phyloP scores from a whole-genome alignment of 2,113 vertebrate species.

The Oriolus oriolus region DNA sequence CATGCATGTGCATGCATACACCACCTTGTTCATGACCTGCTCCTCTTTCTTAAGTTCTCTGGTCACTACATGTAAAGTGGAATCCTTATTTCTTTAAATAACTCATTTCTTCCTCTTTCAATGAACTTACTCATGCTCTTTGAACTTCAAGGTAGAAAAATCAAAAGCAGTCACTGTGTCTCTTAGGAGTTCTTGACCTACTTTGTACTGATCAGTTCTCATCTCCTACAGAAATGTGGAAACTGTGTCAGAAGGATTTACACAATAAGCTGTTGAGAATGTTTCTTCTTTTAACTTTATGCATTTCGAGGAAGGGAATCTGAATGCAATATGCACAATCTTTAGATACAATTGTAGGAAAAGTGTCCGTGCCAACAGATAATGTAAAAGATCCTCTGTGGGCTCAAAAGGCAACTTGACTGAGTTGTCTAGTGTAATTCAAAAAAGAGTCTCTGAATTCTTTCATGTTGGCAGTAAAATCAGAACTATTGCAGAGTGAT shows the following conservation, averaged over 20 bases:
- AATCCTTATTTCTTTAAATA: conserved; percentile 57
- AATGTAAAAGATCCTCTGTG: neutral
- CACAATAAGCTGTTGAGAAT: conserved; percentile 26
- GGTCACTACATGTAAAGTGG: neutral
- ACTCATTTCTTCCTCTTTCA: conserved; percentile 49
- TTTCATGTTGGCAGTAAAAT: conserved; percentile 2
- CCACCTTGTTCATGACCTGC: neutral
- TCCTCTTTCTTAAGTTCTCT: neutral
- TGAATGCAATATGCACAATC: conserved; percentile 7
- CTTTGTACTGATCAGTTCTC: conserved; percentile 62
- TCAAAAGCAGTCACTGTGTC: conserved; percentile 70
- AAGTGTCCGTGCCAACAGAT: neutral
- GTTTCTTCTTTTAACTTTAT: conserved; percentile 47
- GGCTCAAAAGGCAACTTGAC: neutral
- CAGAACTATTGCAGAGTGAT: neutral
- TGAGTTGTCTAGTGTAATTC: neutral
- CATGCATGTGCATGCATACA: fast-evolving
- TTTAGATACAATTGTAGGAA: neutral
- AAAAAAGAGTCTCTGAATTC: neutral
- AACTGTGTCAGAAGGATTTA: conserved; percentile 51
- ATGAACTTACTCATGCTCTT: conserved; percentile 71
- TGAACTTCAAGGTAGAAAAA: conserved; percentile 76
- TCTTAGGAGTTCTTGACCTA: conserved; percentile 74
- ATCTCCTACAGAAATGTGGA: conserved; percentile 42
- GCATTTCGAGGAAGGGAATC: conserved; percentile 17